A percentile compares a stretch with the other conserved stretches of the same genome.
phyloP scores from a whole-genome alignment of 2,797 vertebrate genomes.

The Bradypodion ventrale region DNA sequence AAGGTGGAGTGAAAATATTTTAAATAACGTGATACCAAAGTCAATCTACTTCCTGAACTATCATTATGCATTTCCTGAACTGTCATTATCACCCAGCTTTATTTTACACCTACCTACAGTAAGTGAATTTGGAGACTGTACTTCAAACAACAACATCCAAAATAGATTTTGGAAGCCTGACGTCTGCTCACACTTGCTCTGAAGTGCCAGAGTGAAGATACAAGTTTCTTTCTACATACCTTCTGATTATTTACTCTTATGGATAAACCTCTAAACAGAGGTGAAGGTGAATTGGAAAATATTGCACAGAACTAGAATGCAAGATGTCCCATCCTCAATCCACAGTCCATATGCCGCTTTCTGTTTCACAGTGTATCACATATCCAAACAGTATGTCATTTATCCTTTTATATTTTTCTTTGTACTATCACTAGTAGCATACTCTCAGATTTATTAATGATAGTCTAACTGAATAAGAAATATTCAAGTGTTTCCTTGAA shows the following conservation, averaged over 20 bases:
- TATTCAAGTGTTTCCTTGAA: conserved; percentile 24
- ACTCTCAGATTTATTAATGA: not conserved
- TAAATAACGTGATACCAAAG: not conserved
- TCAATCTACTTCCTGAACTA: not conserved
- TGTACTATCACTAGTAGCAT: not conserved
- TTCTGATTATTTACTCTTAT: not conserved
- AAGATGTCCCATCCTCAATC: not conserved
- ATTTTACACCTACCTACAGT: not conserved
- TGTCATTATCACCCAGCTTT: too few species aligned
- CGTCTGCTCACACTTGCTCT: not conserved
- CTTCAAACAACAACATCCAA: too few species aligned
- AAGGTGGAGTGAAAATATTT: too few species aligned
- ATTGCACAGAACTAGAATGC: not conserved
- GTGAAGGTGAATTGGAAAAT: not conserved
- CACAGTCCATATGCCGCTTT: too few species aligned
- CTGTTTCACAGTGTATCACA: not conserved
- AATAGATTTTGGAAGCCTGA: not conserved
- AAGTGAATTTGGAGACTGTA: too few species aligned
- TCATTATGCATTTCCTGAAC: not conserved
- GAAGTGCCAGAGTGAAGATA: not conserved
- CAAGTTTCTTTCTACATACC: too few species aligned
- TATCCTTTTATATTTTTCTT: not conserved
- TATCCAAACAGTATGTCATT: not conserved
- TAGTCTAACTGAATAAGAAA: too few species aligned
- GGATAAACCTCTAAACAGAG: too few species aligned